Base-by-base conservation (phyloP, 2,797 vertebrate species). In the Falco biarmicus region DNA sequence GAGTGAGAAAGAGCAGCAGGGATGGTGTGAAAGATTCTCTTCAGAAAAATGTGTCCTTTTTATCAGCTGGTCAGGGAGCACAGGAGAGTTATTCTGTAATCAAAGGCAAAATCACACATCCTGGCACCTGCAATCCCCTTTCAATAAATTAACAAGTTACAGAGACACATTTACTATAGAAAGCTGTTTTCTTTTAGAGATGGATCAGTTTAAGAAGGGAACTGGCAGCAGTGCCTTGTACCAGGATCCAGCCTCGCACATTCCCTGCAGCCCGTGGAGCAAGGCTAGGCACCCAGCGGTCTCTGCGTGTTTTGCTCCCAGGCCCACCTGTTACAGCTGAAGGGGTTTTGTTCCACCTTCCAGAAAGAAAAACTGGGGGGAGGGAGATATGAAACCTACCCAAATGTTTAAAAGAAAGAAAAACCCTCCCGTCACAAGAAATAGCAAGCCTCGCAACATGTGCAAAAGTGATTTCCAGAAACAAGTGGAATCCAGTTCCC, bases 381-480 rank as follows among this genome's bases (percentile, higher is more conserved):
- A 87, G 84, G 60, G 88, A 79, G 95, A 95, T 51, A 48, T 79
- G 76, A 54, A 78, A 93, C 91, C 74, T 59, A 43, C 31, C 14
- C 71, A 48, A 64, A 73, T 47, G 70, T 56, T 96, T 83, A 94
- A 91, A 95, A 75, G 80, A 63, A 81, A 93, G 61, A 63, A 43
- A 90, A 94, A 50, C 29, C 65, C 68, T 60, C 41, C 48, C 16
- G 0, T 45, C 85, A 60, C 24, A 45, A 91, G 63, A 71, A 86
- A 54, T 2, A 75, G 56, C 69, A 53, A 51, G 68, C 43, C 63
- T 64, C 9, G 3, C 54, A 90, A 89, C 90, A 95, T 48, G 48
- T 95, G 97, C 63, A 87, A 95, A 97, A 96, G 78, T 8, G 1
- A 91, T 95, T 95, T 68, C 83, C 85, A 96, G 93, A 75, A 96